Conservation (phyloP, 2,113 vertebrate species). For the Podiceps cristatus region DNA sequence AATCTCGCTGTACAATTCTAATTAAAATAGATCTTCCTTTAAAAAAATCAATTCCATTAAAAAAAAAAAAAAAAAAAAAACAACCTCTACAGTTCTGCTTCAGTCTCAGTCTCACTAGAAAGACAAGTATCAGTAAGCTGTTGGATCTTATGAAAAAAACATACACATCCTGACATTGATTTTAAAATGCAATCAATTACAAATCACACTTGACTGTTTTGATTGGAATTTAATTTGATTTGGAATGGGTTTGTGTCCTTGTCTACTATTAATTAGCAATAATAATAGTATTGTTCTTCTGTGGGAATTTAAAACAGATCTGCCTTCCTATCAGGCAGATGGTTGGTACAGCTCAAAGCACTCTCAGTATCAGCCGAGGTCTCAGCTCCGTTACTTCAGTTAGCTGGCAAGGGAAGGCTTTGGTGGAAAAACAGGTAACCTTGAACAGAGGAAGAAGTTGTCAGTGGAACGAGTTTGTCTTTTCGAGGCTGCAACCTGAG, state of each 20-base stretch:
- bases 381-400: background rate
- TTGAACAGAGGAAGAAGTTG: background rate
- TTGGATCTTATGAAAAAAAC: background rate
- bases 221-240: conserved; percentile 12
- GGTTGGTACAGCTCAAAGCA: background rate
- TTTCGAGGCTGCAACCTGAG: background rate
- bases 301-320: conserved; percentile 35
- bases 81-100: background rate
- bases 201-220: conserved; percentile 16
- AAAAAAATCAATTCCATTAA: background rate
- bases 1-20: background rate
- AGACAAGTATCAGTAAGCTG: background rate
- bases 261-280: conserved; percentile 22
- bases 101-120: background rate
- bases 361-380: background rate
- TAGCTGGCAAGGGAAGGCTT: background rate
- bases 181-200: conserved; percentile 19
- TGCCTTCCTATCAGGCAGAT: background rate
- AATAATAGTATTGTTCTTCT: conserved; percentile 22
- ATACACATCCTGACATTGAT: background rate
- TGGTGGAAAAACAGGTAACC: background rate
- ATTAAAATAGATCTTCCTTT: conserved; percentile 24
- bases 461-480: background rate
- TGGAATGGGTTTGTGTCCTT: conserved; percentile 1
- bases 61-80: background rate